Percentiles rank a stretch among this genome's conserved stretches.
Evolutionary conservation across 2,888 invertebrate species (phyloP).

Genomic region (Pediacus dermestoides): DNA sequence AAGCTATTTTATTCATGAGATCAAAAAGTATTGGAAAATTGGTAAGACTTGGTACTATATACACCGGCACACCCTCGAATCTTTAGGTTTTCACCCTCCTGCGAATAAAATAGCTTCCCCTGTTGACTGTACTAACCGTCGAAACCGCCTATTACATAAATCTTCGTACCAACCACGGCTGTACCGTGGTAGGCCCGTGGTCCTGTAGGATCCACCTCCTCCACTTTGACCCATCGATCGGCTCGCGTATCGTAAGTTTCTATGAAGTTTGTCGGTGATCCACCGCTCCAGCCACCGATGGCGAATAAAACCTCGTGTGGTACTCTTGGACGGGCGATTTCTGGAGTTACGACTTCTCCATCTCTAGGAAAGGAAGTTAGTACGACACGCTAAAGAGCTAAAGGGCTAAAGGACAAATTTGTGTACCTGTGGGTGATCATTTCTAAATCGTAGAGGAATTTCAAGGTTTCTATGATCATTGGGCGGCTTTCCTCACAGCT

Average conservation of each 20-base stretch:
- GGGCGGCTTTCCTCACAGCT: constrained; percentile 81
- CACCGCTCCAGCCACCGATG: constrained; percentile 76
- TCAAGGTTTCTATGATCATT: constrained; percentile 84
- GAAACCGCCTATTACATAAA: constrained; percentile 90
- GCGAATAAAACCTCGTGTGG: constrained; percentile 88
- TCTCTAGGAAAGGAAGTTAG: constrained; percentile 51
- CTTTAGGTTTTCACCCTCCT: too few relatives aligned
- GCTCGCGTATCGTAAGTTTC: constrained; percentile 88
- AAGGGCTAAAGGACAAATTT: neutral
- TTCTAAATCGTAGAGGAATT: constrained; percentile 88
- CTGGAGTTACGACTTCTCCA: constrained; percentile 78
- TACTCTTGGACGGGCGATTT: constrained; percentile 76
- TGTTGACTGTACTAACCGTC: too few relatives aligned
- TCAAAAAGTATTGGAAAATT: too few relatives aligned
- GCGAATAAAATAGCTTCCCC: too few relatives aligned
- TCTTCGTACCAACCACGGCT: constrained; percentile 77
- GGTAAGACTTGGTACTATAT: too few relatives aligned
- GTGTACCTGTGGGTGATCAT: constrained; percentile 67
- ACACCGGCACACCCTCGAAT: too few relatives aligned
- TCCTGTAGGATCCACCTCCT: constrained; percentile 76
- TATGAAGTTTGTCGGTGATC: constrained; percentile 71
- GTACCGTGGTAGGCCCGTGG: constrained; percentile 93
- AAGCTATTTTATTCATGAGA: too few relatives aligned
- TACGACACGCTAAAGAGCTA: constrained; percentile 8
- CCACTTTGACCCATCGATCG: constrained; percentile 82